phyloP scores from a whole-genome alignment of 2,113 vertebrate genomes.

The Salminus brasiliensis region DNA sequence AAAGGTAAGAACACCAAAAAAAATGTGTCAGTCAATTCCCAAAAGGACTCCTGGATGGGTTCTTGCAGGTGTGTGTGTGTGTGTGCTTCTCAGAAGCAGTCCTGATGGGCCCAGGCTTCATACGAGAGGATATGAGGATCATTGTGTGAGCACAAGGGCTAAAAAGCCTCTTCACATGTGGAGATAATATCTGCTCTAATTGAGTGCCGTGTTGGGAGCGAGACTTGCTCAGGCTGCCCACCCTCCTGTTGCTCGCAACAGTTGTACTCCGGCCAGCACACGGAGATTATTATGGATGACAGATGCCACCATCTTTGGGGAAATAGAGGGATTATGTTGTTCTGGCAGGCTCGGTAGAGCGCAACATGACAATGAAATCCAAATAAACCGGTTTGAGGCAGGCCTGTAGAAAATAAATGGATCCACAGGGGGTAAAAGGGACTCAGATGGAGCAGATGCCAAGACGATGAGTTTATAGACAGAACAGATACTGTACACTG shows the following conservation, averaged over 20 bases:
- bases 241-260: slow-evolving; percentile 52
- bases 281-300: slow-evolving; percentile 67
- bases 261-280: slow-evolving; percentile 57
- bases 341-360: slow-evolving; percentile 58
- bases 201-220: slow-evolving; percentile 55
- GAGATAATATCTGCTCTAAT: slow-evolving; percentile 67
- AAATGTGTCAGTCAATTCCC: neutral
- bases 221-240: slow-evolving; percentile 31
- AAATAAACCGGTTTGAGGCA: slow-evolving; percentile 53
- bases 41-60: neutral
- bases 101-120: neutral
- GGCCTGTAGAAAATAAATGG: slow-evolving; percentile 47
- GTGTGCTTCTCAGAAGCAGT: neutral
- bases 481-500: neutral
- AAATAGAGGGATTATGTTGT: slow-evolving; percentile 66
- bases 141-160: slow-evolving; percentile 46
- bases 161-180: slow-evolving; percentile 65
- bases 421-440: slow-evolving; percentile 12
- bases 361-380: slow-evolving; percentile 52
- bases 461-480: neutral
- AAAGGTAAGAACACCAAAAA: neutral
- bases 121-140: slow-evolving; percentile 11
- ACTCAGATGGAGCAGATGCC: neutral
- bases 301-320: slow-evolving; percentile 67
- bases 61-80: neutral